phyloP scores from a whole-genome alignment of 2,888 invertebrate species.

The Drosophila austrosaltans region DNA sequence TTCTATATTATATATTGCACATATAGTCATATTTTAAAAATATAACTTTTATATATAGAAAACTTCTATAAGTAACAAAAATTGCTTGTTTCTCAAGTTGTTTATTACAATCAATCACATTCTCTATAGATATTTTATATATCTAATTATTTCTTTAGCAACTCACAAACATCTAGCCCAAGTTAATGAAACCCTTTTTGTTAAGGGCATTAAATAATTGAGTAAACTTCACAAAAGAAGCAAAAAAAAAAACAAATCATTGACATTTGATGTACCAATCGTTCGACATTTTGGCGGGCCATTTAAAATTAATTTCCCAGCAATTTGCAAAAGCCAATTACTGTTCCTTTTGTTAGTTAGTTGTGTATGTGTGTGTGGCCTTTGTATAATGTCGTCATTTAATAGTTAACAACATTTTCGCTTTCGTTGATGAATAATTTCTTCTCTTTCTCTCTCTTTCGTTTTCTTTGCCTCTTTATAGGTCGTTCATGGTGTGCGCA shows the following conservation, averaged over 20 bases:
- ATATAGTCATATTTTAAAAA: too few species aligned
- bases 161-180: neutral
- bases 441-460: conserved; percentile 32
- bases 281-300: conserved; percentile 74
- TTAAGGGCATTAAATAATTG: conserved; percentile 17
- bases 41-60: too few species aligned
- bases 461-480: conserved; percentile 83
- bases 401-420: conserved; percentile 52
- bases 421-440: conserved; percentile 25
- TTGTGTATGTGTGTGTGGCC: conserved; percentile 52
- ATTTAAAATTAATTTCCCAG: conserved; percentile 75
- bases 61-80: too few species aligned
- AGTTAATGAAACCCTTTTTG: neutral
- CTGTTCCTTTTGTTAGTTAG: conserved; percentile 37
- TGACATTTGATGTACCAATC: conserved; percentile 75
- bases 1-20: too few species aligned
- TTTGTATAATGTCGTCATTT: conserved; percentile 71
- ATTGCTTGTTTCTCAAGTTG: too few species aligned
- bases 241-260: conserved; percentile 53
- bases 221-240: conserved; percentile 24
- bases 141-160: too few species aligned
- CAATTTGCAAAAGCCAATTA: conserved; percentile 72
- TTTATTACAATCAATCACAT: too few species aligned
- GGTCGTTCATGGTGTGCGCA: conserved; percentile 92
- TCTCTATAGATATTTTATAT: too few species aligned